Base-by-base conservation (phyloP, 2,113 vertebrate species). In the Nerophis ophidion region DNA sequence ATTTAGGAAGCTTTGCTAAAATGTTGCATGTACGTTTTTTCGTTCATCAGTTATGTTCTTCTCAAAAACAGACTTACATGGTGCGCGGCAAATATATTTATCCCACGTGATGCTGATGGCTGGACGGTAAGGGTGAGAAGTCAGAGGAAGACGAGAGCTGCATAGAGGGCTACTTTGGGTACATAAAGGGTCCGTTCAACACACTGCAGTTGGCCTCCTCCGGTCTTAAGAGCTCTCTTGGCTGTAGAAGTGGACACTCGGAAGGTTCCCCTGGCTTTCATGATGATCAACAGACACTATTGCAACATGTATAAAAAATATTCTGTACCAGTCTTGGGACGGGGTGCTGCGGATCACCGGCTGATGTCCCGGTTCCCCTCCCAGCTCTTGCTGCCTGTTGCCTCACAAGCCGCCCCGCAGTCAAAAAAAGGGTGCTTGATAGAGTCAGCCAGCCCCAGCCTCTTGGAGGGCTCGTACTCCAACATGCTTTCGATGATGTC, bases 301-400 rank as follows among this genome's bases (percentile, higher is more conserved):
- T 6, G 40, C 40, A 12, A 44, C 40, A 59, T 17, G 34, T 69
- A 50, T 16, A 60, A 72, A 74, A 44, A 19, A 75, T 36, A 1
- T 10, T 48, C 19, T 14, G 58, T 12, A 6, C 26, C 51, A 77
- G 84, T 82, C 76, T 68, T 44, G 67, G 61, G 47, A 55, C 53
- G 48, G 12, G 53, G 15, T 6, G 44, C 19, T 56, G 53, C 49
- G 77, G 72, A 90, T 98, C 95, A 98, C 92, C 96, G 95, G 89
- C 96, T 99, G 89, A 99, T 97, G 90, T 98, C 95, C 0, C 96
- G 88, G 83, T 93, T 96, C 17, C 91, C 92, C 84, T 97, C 96
- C 96, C 96, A 99, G 76, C 81, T 86, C 81, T 97, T 97, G 75
- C 85, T 75, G 40, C 86, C 70, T 3, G 80, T 75, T 0, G 90